These are phyloP conservation scores for Myathropa florea DNA, from an alignment of 2,888 invertebrate species.

Conservation along the genomic window DNA sequence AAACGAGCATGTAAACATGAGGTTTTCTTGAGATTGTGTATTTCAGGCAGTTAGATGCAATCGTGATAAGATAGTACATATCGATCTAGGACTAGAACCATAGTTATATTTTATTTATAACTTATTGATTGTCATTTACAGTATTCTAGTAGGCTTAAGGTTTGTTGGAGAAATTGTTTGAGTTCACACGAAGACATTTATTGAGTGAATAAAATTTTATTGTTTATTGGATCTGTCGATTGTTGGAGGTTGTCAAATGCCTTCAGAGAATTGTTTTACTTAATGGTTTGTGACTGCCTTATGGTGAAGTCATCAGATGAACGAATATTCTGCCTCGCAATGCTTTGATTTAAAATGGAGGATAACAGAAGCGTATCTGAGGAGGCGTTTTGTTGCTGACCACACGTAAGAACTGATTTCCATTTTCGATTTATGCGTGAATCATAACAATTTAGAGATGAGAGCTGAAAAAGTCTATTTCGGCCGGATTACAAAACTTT, in stretches of 20 bases:
- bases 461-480: too few relatives aligned
- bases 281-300: too few relatives aligned
- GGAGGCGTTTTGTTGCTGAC: too few relatives aligned
- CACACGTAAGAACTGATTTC: too few relatives aligned
- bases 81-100: constrained; percentile 33
- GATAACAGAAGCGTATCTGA: too few relatives aligned
- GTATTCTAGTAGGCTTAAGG: constrained; percentile 22
- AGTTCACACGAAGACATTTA: not conserved
- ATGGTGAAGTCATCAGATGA: too few relatives aligned
- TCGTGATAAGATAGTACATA: constrained; percentile 60
- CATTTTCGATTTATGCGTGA: too few relatives aligned
- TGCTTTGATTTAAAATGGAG: too few relatives aligned
- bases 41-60: constrained; percentile 29
- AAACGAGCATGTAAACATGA: not conserved
- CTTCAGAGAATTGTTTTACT: not conserved
- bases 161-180: constrained; percentile 7
- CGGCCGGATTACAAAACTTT: too few relatives aligned
- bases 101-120: constrained; percentile 28
- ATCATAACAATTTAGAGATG: too few relatives aligned
- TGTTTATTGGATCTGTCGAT: not conserved
- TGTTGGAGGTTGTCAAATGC: not conserved
- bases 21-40: constrained; percentile 16
- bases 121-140: constrained; percentile 62
- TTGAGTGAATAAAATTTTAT: constrained; percentile 23
- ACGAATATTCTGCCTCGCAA: too few relatives aligned